phyloP scores from a whole-genome alignment of 2,797 vertebrate species.

The Loriculus beryllinus region DNA sequence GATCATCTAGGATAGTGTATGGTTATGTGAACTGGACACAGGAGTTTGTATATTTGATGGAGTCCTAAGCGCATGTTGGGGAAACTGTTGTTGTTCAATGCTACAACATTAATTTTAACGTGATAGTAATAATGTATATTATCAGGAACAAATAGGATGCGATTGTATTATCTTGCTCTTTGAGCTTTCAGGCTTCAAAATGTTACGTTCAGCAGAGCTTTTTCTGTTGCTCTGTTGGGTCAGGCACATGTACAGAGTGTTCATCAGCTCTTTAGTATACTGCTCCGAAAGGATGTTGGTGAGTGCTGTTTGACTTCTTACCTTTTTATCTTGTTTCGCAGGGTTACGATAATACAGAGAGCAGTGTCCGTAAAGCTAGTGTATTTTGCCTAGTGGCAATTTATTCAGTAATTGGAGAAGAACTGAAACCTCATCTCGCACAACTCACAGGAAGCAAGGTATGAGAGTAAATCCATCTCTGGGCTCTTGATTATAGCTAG shows the following conservation, averaged over 20 bases:
- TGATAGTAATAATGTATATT: background rate
- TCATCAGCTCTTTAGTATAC: background rate
- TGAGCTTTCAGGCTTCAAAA: background rate
- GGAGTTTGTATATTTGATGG: background rate
- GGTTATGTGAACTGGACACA: background rate
- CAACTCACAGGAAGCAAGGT: slow-evolving; percentile 99
- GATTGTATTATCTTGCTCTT: background rate
- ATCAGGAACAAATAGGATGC: background rate
- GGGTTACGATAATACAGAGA: slow-evolving; percentile 98
- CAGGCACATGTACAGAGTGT: background rate
- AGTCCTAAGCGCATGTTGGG: background rate
- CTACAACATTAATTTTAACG: background rate
- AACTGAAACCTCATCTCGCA: slow-evolving; percentile 94
- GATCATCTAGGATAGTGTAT: background rate
- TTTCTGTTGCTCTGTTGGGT: background rate
- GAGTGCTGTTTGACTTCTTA: slow-evolving; percentile 6
- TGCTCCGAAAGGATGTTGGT: background rate
- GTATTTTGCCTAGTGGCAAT: slow-evolving; percentile 97
- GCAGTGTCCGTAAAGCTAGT: slow-evolving; percentile 97
- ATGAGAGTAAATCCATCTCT: background rate
- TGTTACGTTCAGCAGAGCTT: background rate
- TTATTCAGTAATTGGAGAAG: slow-evolving; percentile 98
- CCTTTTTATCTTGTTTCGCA: slow-evolving; percentile 57
- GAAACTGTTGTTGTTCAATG: background rate
- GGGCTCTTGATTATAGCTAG: background rate